Conservation (phyloP, 2,888 invertebrate species). For the Acleris literana region DNA sequence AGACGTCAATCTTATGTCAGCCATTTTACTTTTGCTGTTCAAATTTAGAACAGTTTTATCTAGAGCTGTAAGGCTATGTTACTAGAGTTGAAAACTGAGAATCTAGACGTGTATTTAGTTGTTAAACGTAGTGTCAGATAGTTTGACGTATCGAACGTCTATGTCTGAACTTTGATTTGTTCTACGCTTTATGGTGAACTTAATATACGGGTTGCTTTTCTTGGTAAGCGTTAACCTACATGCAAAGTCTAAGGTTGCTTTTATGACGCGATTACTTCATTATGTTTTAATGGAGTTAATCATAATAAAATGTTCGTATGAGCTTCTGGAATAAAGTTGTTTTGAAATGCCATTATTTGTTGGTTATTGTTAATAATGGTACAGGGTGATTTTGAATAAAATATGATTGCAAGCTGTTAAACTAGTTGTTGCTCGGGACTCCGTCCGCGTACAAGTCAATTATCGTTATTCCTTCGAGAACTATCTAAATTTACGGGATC, state of each 20-base stretch:
- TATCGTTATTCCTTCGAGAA: too few species aligned
- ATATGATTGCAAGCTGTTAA: too few species aligned
- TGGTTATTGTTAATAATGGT: too few species aligned
- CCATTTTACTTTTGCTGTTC: constrained; percentile 49
- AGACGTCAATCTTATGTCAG: constrained; percentile 73
- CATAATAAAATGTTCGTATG: neutral
- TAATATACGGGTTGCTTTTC: constrained; percentile 1
- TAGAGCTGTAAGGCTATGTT: constrained; percentile 49
- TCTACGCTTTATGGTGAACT: constrained; percentile 43
- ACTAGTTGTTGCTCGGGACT: too few species aligned
- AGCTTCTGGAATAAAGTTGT: neutral
- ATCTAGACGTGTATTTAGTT: constrained; percentile 36
- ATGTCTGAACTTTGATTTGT: constrained; percentile 55
- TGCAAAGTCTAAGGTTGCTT: neutral
- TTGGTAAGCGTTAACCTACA: neutral
- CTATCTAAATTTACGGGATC: too few species aligned
- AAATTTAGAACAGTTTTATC: constrained; percentile 47
- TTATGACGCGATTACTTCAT: neutral
- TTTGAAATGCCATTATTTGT: neutral
- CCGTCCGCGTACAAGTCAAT: too few species aligned
- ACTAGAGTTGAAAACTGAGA: constrained; percentile 51
- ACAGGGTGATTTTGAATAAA: too few species aligned
- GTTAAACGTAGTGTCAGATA: constrained; percentile 57
- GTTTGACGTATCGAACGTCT: constrained; percentile 60
- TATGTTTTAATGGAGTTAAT: neutral